phyloP scores from a whole-genome alignment of 1,140 invertebrate genomes.

The Macrotrachela quadricornifera region DNA sequence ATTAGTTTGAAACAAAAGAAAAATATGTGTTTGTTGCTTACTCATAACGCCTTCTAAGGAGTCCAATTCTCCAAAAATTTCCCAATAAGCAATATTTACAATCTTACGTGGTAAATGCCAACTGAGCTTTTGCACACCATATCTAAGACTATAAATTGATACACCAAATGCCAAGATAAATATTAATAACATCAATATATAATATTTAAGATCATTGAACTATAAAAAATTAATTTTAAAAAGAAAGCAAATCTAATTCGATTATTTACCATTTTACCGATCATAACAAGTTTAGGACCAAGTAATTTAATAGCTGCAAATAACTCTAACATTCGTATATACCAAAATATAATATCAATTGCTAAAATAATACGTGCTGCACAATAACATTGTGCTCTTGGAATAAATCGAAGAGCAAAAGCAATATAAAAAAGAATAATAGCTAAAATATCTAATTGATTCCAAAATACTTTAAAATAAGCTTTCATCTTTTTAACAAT shows the following conservation, averaged over 20 bases:
- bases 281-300: conserved; percentile 34
- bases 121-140: not conserved
- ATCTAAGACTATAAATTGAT: not conserved
- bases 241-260: no score
- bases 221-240: no score
- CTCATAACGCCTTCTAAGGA: conserved; percentile 17
- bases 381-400: not conserved
- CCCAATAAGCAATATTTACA: conserved; percentile 17
- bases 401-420: conserved; percentile 8
- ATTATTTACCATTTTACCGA: conserved; percentile 28
- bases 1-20: no score
- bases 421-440: conserved; percentile 18
- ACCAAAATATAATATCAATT: conserved; percentile 10
- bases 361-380: not conserved
- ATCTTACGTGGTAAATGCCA: no score
- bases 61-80: conserved; percentile 26
- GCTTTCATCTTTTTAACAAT: not conserved
- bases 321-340: conserved; percentile 22
- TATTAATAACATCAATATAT: conserved; percentile 4
- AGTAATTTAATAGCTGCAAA: conserved; percentile 26
- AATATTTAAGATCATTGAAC: conserved; percentile 16
- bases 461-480: conserved; percentile 25
- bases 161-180: conserved; percentile 6
- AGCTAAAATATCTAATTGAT: conserved; percentile 21
- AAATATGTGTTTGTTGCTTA: no score